Base-by-base conservation (phyloP, 1,140 invertebrate genomes). In the Drosophila ananassae region DNA sequence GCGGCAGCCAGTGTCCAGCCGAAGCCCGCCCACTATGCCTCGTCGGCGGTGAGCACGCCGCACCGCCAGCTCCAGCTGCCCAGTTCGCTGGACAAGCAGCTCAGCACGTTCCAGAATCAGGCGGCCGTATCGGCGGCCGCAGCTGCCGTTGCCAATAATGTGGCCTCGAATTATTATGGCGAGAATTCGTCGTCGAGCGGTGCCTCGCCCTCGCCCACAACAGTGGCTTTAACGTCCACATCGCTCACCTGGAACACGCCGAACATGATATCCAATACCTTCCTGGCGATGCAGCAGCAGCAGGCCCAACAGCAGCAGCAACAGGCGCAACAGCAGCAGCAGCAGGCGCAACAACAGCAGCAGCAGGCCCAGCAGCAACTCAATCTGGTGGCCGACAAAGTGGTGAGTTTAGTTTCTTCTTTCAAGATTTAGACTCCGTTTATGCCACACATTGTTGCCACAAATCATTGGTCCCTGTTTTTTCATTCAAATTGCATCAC, bases 101-200 rank as follows among this genome's bases (percentile, higher is more conserved):
- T 91, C 41, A 91, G 77, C 59, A 57, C 77, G 56, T 91, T 91
- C 73, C 90, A 91, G 61, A 91, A 91, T 50, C 90, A 91, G 61
- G 83, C 90, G n/a, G 90, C 90, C 12, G 90, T 89, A 2, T 89
- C 80, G 30, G 85, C 90, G 8, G 87, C 90, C 1, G 87, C 90
- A 0, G 87, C 90, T 10, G 90, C 79, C 8, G 90, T 77, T 1
- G 85, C 75, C 10, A 90, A 90, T 44, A 91, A 91, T 79, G 90
- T 79, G 34, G 79, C 90, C 13, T 91, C 90, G 2, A 91, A 91
- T 59, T 91, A 91, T 59, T 91, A 91, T 64, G 90, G 90, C 12
- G 90, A 91, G 55, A 91, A 91, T 48, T 91, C 90, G 41, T 91
- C 90, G 6, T 91, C 90, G 2, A 91, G 90, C 28, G 90, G 90